These are phyloP conservation scores for Epinotia ramella DNA, from an alignment of 2,888 invertebrate genomes.

Conservation along the genomic window DNA sequence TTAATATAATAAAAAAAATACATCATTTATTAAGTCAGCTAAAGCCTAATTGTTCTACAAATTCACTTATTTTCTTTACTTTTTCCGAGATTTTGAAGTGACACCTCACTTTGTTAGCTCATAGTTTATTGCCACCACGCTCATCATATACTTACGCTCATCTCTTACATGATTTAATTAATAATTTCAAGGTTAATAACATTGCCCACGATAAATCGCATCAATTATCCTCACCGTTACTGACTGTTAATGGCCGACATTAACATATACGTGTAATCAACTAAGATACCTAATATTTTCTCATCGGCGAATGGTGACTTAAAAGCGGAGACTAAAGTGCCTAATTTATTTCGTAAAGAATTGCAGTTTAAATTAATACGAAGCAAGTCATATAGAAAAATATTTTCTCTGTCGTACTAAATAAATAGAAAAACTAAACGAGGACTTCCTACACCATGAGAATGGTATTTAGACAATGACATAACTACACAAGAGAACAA, in stretches of 20 bases:
- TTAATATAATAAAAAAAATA: too few species aligned
- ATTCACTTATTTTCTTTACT: background rate
- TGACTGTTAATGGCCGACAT: background rate
- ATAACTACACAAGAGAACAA: constrained; percentile 39
- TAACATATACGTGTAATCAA: constrained; percentile 4
- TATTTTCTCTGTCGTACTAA: constrained; percentile 2
- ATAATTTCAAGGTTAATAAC: constrained; percentile 39
- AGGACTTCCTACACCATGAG: constrained; percentile 42
- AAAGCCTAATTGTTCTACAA: too few species aligned
- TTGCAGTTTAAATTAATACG: background rate
- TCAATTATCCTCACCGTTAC: constrained; percentile 20
- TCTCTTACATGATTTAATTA: constrained; percentile 29
- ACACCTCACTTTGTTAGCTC: constrained; percentile 8
- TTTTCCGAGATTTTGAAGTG: background rate
- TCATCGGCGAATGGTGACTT: background rate
- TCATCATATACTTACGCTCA: background rate
- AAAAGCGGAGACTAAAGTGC: background rate
- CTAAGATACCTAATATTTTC: background rate
- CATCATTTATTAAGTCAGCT: too few species aligned
- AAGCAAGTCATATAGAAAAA: background rate
- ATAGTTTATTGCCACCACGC: constrained; percentile 10
- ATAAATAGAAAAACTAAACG: constrained; percentile 45
- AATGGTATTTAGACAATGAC: constrained; percentile 34
- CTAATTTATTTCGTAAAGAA: background rate
- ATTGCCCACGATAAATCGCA: constrained; percentile 28